Base-by-base conservation (phyloP, 2,797 vertebrate genomes). In the Sebastes iracundus region DNA sequence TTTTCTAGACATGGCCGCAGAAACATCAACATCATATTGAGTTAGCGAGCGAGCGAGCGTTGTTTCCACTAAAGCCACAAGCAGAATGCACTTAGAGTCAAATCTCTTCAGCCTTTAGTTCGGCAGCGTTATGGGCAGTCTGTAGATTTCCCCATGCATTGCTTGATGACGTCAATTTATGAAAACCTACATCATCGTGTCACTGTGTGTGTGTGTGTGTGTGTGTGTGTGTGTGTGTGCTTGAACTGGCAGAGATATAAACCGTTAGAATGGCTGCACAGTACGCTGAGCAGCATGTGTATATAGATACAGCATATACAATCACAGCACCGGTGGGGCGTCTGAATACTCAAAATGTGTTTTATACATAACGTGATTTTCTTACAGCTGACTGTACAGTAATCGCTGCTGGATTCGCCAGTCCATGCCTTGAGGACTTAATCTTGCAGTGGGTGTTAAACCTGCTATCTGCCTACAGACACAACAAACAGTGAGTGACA, bases 61-160 rank as follows among this genome's bases (percentile, higher is more conserved):
- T 14, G 64, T 65, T 72, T 71, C 10, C 60, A 58, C 64, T 72
- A 28, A 76, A 79, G 66, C 83, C 81, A 59, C 33, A 2, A 52
- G 77, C 80, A 76, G 62, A 84, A 74, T 62, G 76, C 62, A 69
- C 80, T 77, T 62, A 38, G 22, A 55, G 62, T 68, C 35, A 33
- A 52, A 53, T 60, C 56, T 27, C 38, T 63, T 65, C 46, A 72
- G 74, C 60, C 23, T 76, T 79, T 63, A 61, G 46, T 65, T 83
- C 25, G 28, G 66, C 18, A n/a, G 58, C 1, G 2, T 82, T 11
- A 16, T 2, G 61, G 32, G 59, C 55, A 13, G 20, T 38, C 20
- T 58, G 58, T 46, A 73, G 33, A 80, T 63, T 56, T 59, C 53
- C 46, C 20, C 7, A 23, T 46, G 78, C 69, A 79, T 83, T 56